Evolutionary conservation across 2,888 invertebrate species (phyloP).

Genomic region (Drosophila fungiperda): DNA sequence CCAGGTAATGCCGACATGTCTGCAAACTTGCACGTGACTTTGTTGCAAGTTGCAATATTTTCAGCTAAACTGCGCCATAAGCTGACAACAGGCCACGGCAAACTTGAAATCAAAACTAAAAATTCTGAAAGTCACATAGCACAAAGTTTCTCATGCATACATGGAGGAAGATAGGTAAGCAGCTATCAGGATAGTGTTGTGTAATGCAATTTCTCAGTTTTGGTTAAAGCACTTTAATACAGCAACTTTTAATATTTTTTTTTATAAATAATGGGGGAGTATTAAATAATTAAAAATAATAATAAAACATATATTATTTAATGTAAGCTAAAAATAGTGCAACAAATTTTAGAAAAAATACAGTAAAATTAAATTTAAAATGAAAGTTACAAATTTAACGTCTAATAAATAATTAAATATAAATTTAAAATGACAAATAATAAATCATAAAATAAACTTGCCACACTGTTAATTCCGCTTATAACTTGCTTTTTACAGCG

Average conservation of each 20-base stretch:
- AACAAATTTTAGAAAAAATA: not conserved
- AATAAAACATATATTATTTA: too few species aligned
- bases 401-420: not conserved
- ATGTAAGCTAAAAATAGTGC: not conserved
- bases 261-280: not conserved
- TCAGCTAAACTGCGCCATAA: slow-evolving; percentile 59
- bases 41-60: slow-evolving; percentile 73
- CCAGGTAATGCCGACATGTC: slow-evolving; percentile 63
- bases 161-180: slow-evolving; percentile 15
- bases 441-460: not conserved
- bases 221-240: not conserved
- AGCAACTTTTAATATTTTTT: not conserved
- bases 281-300: not conserved
- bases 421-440: not conserved
- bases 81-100: slow-evolving; percentile 64
- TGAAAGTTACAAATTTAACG: not conserved
- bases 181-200: slow-evolving; percentile 17
- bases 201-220: not conserved
- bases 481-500: not conserved
- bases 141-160: slow-evolving; percentile 57
- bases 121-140: slow-evolving; percentile 77
- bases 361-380: too few species aligned
- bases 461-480: not conserved
- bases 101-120: slow-evolving; percentile 77
- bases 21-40: slow-evolving; percentile 80